Percentiles rank a stretch among this genome's conserved stretches.
phyloP scores from a whole-genome alignment of 2,888 invertebrate genomes.

The Scelioninae gen. 1 region DNA sequence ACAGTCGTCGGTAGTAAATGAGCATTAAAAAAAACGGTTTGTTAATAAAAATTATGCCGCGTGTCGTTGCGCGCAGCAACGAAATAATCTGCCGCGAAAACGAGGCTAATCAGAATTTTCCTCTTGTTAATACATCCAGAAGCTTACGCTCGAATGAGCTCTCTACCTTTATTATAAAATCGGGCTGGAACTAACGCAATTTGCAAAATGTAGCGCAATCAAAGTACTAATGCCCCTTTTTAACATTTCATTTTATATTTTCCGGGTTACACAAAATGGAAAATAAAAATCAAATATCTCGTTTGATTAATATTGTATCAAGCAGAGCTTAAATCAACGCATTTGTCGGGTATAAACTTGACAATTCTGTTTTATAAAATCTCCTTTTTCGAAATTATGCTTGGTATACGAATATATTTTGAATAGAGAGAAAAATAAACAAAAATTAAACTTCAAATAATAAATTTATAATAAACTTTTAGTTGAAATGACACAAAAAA shows the following conservation, averaged over 20 bases:
- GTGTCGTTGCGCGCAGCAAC: constrained; percentile 25
- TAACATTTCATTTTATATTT: constrained; percentile 34
- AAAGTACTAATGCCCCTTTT: constrained; percentile 34
- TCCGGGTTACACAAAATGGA: background rate
- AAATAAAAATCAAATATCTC: constrained; percentile 1
- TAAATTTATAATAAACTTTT: no score
- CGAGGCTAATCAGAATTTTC: constrained; percentile 53
- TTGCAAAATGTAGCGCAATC: constrained; percentile 44
- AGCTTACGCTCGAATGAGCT: constrained; percentile 45
- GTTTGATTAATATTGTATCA: constrained; percentile 13
- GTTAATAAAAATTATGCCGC: constrained; percentile 33
- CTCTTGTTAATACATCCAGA: constrained; percentile 56
- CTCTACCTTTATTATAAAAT: constrained; percentile 41
- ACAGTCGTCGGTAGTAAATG: no score
- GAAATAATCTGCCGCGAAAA: constrained; percentile 57
- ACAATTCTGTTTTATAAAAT: background rate
- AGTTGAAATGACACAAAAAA: no score
- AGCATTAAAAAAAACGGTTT: background rate
- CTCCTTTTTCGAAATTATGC: background rate
- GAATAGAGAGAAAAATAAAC: no score
- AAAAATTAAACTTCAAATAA: no score
- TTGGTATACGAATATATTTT: no score
- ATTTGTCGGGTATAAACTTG: background rate
- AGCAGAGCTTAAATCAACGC: background rate
- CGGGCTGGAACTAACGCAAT: constrained; percentile 44